Percentiles rank a stretch among this genome's conserved stretches.
phyloP scores from a whole-genome alignment of 2,797 vertebrate genomes.

The Botia almorhae region DNA sequence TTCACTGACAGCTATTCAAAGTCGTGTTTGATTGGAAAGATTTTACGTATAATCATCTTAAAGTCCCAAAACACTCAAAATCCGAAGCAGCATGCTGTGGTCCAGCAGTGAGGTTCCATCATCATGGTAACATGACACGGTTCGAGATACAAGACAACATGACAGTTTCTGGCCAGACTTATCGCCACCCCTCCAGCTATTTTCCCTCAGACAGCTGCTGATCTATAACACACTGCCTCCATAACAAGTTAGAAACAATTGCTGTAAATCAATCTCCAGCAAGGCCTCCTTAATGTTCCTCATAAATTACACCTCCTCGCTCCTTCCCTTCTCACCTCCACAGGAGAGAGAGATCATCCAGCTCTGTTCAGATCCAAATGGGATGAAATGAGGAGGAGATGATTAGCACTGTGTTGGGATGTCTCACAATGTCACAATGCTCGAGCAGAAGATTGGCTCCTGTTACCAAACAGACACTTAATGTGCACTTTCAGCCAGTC shows the following conservation, averaged over 20 bases:
- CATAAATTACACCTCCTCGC: slow-evolving; percentile 44
- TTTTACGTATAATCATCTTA: background rate
- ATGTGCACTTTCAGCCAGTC: slow-evolving; percentile 4
- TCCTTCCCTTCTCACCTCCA: slow-evolving; percentile 4
- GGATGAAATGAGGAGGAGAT: slow-evolving; percentile 52
- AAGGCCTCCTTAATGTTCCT: slow-evolving; percentile 48
- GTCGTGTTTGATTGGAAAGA: background rate
- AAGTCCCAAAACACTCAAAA: background rate
- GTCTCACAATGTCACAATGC: slow-evolving; percentile 18
- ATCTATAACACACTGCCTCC: slow-evolving; percentile 40
- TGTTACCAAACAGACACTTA: slow-evolving; percentile 8
- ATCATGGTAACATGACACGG: background rate
- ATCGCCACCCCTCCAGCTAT: slow-evolving; percentile 11
- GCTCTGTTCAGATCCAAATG: slow-evolving; percentile 51
- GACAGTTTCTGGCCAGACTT: background rate
- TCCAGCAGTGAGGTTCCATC: background rate
- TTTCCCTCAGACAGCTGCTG: slow-evolving; percentile 8
- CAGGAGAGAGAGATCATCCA: slow-evolving; percentile 17
- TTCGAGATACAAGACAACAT: slow-evolving; percentile 1
- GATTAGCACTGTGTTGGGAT: slow-evolving; percentile 43
- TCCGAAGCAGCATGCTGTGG: background rate
- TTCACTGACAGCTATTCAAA: background rate
- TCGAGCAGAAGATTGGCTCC: slow-evolving; percentile 9
- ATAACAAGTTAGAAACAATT: slow-evolving; percentile 40
- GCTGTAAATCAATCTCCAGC: slow-evolving; percentile 41